Evolutionary conservation across 2,888 invertebrate genomes (phyloP).

Genomic region (Ctena decussata): DNA sequence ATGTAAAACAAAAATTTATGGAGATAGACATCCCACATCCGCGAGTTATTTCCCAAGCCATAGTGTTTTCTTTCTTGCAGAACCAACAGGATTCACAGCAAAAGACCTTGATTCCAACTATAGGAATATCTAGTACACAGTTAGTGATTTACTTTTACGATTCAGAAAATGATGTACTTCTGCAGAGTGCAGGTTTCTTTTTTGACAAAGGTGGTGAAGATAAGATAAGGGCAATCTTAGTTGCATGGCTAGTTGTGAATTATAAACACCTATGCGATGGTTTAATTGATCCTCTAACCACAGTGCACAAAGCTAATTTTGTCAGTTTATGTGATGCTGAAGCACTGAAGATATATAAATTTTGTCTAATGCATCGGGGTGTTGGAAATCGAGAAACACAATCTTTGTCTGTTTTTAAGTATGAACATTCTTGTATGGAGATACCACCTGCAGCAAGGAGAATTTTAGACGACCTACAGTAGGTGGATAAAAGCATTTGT

Average conservation of each 20-base stretch:
- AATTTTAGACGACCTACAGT: too few species aligned
- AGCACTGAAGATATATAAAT: not conserved
- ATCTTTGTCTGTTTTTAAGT: not conserved
- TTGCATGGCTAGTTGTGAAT: not conserved
- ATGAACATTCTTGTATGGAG: not conserved
- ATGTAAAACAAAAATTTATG: not conserved
- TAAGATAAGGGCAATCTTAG: not conserved
- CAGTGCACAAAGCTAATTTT: not conserved
- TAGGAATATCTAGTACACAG: not conserved
- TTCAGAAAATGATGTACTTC: slow-evolving; percentile 1
- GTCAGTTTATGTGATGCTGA: not conserved
- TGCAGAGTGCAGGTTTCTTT: not conserved
- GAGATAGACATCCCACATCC: not conserved
- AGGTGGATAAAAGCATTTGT: too few species aligned
- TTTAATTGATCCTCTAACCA: not conserved
- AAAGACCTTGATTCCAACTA: not conserved
- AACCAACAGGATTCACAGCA: not conserved
- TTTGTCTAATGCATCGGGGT: not conserved
- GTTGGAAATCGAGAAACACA: not conserved
- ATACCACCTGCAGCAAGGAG: not conserved
- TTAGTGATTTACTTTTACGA: not conserved
- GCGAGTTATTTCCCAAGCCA: not conserved
- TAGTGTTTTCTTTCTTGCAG: not conserved
- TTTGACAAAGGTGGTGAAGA: not conserved
- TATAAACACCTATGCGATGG: not conserved